phyloP scores from a whole-genome alignment of 2,113 vertebrate species.

The Ramphastos sulfuratus region DNA sequence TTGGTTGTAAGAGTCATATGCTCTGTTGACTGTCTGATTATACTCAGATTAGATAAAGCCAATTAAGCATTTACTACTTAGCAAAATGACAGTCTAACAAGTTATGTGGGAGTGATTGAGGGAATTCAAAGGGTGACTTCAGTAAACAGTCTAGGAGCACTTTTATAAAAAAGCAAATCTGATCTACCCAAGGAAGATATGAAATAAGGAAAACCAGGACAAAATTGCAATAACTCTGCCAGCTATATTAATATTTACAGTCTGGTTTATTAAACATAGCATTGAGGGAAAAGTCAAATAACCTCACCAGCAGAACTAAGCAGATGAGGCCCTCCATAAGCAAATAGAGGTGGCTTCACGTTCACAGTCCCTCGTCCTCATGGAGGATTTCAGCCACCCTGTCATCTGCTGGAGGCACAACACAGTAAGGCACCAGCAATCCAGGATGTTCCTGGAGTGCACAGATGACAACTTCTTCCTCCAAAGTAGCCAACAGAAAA shows the following conservation, averaged over 20 bases:
- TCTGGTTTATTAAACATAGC: background rate
- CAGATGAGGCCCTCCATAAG: too few relatives aligned
- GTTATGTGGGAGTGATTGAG: background rate
- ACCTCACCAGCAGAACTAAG: too few relatives aligned
- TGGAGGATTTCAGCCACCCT: too few relatives aligned
- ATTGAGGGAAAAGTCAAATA: background rate
- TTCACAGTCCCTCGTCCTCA: too few relatives aligned
- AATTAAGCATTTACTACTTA: background rate
- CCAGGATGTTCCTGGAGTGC: too few relatives aligned
- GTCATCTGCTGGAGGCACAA: too few relatives aligned
- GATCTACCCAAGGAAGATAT: background rate
- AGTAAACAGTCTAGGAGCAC: background rate
- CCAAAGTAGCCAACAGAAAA: too few relatives aligned
- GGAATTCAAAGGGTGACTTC: background rate
- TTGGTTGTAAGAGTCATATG: background rate
- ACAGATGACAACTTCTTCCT: too few relatives aligned
- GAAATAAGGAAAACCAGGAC: background rate
- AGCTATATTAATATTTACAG: background rate
- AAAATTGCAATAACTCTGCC: background rate
- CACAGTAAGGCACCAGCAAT: too few relatives aligned
- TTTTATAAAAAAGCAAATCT: background rate
- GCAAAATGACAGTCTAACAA: background rate
- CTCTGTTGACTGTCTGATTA: constrained; percentile 2
- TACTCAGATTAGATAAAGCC: background rate
- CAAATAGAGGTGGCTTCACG: too few relatives aligned